Conservation (phyloP, 2,113 vertebrate genomes). For the Aramus guarauna region DNA sequence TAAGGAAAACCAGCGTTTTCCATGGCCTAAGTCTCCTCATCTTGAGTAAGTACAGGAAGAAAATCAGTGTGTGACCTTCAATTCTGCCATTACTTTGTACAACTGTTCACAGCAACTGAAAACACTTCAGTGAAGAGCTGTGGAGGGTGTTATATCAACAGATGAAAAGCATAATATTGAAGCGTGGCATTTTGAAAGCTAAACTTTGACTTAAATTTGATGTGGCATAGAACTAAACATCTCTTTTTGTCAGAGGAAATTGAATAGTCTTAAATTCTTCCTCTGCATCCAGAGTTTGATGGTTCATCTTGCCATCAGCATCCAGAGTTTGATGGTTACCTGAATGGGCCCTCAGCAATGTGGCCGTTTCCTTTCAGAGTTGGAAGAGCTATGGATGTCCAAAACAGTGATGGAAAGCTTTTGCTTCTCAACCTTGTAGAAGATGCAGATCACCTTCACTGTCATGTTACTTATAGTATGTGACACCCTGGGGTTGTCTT, state of each 20-base stretch:
- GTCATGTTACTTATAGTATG: rapidly evolving
- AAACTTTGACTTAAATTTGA: not conserved
- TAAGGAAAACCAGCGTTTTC: not conserved
- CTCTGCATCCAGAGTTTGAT: not conserved
- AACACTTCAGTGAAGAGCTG: not conserved
- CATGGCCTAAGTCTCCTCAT: not conserved
- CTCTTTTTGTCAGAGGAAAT: not conserved
- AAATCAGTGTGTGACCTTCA: not conserved
- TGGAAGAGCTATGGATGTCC: not conserved
- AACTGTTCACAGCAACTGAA: not conserved
- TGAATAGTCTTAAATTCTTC: not conserved
- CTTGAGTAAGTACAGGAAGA: not conserved
- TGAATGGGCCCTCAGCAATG: not conserved
- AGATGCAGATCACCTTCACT: not conserved
- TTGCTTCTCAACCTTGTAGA: not conserved
- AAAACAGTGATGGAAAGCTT: not conserved
- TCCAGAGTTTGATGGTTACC: not conserved
- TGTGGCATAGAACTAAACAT: not conserved
- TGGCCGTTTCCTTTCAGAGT: not conserved
- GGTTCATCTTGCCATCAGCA: too few relatives aligned
- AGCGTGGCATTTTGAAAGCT: not conserved
- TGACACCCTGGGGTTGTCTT: not conserved
- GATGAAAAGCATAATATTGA: not conserved
- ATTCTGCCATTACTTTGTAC: not conserved
- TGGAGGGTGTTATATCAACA: not conserved